Evolutionary conservation across 2,113 vertebrate genomes (phyloP).

Genomic region (Vanacampus margaritifer): DNA sequence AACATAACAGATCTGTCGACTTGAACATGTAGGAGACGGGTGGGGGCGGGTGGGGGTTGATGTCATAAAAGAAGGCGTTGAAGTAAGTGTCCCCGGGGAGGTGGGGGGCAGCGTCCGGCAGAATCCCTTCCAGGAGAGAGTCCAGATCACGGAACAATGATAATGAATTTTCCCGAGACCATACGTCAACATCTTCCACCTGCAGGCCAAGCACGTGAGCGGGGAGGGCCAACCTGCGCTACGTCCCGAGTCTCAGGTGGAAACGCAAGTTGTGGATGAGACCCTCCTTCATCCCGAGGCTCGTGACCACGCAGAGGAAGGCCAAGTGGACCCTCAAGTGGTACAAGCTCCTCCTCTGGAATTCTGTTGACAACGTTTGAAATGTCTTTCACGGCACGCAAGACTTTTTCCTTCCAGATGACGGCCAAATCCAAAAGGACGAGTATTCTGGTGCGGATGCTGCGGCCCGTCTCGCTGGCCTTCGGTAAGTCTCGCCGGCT

Average conservation of each 20-base stretch:
- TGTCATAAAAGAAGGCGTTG: no score
- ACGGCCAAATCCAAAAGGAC: conserved; percentile 92
- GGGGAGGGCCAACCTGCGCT: conserved; percentile 75
- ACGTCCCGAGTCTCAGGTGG: conserved; percentile 72
- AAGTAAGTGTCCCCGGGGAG: no score
- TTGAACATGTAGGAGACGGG: no score
- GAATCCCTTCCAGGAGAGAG: no score
- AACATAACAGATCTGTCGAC: no score
- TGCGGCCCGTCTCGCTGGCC: conserved; percentile 89
- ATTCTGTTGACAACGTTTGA: not conserved
- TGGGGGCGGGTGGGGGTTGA: no score
- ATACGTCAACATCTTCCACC: no score
- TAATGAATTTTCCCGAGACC: no score
- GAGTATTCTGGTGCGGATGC: conserved; percentile 95
- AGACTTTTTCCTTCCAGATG: conserved; percentile 75
- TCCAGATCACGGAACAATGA: no score
- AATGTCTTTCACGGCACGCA: not conserved
- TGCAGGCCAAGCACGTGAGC: conserved; percentile 84
- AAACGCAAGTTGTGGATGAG: conserved; percentile 80
- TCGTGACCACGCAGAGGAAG: conserved; percentile 32
- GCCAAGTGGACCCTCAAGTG: conserved; percentile 81
- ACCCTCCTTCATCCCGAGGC: conserved; percentile 67
- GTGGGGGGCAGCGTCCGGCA: no score
- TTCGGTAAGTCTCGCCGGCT: conserved; percentile 77
- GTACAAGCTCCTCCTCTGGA: conserved; percentile 54